Percentiles rank a stretch among this genome's conserved stretches.
These are phyloP conservation scores for Perca flavescens DNA, from an alignment of 2,113 vertebrate genomes.

Conservation along the genomic window DNA sequence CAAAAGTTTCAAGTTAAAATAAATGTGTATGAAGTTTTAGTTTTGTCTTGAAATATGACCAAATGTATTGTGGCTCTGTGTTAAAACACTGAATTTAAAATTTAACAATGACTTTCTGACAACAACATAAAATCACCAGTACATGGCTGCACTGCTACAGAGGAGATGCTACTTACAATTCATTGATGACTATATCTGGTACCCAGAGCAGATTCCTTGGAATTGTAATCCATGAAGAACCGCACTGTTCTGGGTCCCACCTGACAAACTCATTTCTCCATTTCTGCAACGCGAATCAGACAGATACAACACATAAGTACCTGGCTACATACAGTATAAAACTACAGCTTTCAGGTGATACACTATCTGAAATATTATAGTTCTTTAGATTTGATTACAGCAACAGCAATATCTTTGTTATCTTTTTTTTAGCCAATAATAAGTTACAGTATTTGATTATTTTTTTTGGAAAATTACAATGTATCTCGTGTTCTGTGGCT, in stretches of 20 bases:
- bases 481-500: background rate
- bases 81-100: background rate
- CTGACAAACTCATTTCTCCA: conserved; percentile 64
- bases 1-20: background rate
- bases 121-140: background rate
- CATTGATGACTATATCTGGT: conserved; percentile 71
- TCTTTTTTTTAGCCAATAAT: background rate
- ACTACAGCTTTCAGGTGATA: background rate
- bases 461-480: background rate
- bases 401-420: background rate
- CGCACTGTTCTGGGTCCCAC: conserved; percentile 62
- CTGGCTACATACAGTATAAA: background rate
- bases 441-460: background rate
- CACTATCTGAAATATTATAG: background rate
- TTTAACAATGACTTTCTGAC: background rate
- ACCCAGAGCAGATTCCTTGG: conserved; percentile 62
- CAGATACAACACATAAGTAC: background rate
- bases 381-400: background rate
- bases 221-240: conserved; percentile 14
- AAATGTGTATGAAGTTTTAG: background rate
- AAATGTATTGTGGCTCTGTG: background rate
- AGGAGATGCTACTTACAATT: conserved; percentile 56
- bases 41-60: background rate
- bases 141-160: background rate
- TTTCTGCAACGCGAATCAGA: conserved; percentile 28